Evolutionary conservation across 2,113 vertebrate species (phyloP).

Genomic region (Ceyx cyanopectus): DNA sequence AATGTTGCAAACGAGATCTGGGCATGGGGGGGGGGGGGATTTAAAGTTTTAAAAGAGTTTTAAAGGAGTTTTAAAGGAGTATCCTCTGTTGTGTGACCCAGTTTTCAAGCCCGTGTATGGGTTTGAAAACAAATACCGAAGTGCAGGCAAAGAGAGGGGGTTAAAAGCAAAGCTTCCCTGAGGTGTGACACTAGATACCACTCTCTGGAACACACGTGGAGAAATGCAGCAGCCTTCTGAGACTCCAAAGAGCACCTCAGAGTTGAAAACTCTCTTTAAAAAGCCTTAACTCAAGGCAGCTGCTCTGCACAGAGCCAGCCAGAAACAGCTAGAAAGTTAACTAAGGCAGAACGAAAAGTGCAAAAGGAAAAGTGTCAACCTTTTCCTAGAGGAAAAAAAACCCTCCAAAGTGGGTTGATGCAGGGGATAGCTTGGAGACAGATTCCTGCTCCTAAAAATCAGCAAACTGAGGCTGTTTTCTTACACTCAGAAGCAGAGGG

Average conservation of each 20-base stretch:
- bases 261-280: constrained; percentile 62
- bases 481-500: not conserved
- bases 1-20: constrained; percentile 5
- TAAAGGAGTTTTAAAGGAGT: no score
- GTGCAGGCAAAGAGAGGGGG: not conserved
- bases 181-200: constrained; percentile 60
- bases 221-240: constrained; percentile 63
- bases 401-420: not conserved
- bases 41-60: not conserved
- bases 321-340: constrained; percentile 74
- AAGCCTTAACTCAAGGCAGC: constrained; percentile 77
- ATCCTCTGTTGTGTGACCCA: no score
- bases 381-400: not conserved
- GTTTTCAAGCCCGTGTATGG: not conserved
- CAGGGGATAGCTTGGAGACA: not conserved
- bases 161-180: not conserved
- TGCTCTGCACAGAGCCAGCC: constrained; percentile 72
- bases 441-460: not conserved
- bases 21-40: not conserved
- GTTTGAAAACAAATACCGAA: constrained; percentile 26
- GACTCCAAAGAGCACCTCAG: constrained; percentile 60
- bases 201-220: constrained; percentile 46
- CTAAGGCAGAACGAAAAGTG: constrained; percentile 73
- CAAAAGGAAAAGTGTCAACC: constrained; percentile 72
- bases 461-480: not conserved